Base-by-base conservation (phyloP, 2,113 vertebrate species). In the Amblyornis subalaris region DNA sequence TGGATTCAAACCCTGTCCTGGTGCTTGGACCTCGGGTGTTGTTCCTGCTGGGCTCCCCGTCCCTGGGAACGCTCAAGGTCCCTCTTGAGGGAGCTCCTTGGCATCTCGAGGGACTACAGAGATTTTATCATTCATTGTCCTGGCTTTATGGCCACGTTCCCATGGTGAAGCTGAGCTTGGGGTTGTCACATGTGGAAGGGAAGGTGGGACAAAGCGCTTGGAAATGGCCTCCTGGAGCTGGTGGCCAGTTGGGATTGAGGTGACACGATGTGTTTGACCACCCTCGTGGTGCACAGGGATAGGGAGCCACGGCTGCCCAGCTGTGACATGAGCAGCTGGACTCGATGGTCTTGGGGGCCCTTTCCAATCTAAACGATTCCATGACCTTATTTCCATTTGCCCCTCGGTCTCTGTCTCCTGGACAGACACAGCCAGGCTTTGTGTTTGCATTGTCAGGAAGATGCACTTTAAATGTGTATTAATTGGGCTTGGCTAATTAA, bases 81-180 rank as follows among this genome's bases (percentile, higher is more conserved):
- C 60, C 67, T 0, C 36, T 2, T 16, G 12, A 18, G 3, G 72
- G 1, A 25, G 14, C 22, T 53, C 20, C 45, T 64, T 21, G 54
- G 51, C 20, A 0, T 16, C 54, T 8, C 12, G 48, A 11, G 0
- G 26, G 50, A 4, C 25, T 2, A 0, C 5, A 1, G 60, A 25
- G 51, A 2, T 9, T 54, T 35, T 36, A 47, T 55, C 16, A 0
- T 3, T 26, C 4, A 0, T 3, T 2, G 0, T 38, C 50, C 40
- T 3, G 53, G 19, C 5, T 58, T 44, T 62, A 11, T 0, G 2
- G 45, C 11, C 57, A 1, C 4, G 0, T 64, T 19, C n/a, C 47
- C 5, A 1, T 1, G 25, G 66, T 3, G 42, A 2, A 5, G 53
- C 55, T 61, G 75, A 61, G 42, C 21, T 33, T 14, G 47, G 28